phyloP scores from a whole-genome alignment of 2,113 vertebrate species.

The Dromiciops gliroides region DNA sequence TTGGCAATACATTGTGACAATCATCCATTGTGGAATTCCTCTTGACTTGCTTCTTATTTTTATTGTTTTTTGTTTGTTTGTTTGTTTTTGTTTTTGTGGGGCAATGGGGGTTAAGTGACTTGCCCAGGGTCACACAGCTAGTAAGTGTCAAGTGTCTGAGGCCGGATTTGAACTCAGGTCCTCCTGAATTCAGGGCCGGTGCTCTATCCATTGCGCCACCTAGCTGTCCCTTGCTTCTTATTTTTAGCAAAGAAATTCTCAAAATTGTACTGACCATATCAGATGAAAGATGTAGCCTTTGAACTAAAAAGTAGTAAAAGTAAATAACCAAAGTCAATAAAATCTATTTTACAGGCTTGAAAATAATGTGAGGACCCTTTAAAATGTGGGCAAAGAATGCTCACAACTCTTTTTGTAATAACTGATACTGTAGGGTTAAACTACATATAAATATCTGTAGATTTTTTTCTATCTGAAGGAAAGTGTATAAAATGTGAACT shows the following conservation, averaged over 20 bases:
- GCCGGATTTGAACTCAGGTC: too few species aligned
- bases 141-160: too few species aligned
- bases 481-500: neutral
- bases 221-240: conserved; percentile 53
- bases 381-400: conserved; percentile 4
- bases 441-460: neutral
- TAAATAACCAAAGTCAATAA: conserved; percentile 29
- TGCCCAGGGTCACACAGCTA: too few species aligned
- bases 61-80: conserved; percentile 64
- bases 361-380: neutral
- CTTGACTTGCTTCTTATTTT: conserved; percentile 43
- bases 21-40: conserved; percentile 27
- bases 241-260: conserved; percentile 57
- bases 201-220: too few species aligned
- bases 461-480: neutral
- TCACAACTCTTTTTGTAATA: conserved; percentile 1
- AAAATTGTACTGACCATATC: conserved; percentile 11
- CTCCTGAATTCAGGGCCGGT: too few species aligned
- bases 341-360: neutral
- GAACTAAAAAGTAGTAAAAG: conserved; percentile 22
- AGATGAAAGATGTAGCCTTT: neutral
- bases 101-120: too few species aligned
- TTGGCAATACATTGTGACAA: conserved; percentile 13
- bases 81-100: too few species aligned
- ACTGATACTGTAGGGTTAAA: neutral